Percentiles rank a stretch among this genome's conserved stretches.
These are phyloP conservation scores for Dipus sagitta DNA, from an alignment of 2,797 vertebrate species.

Conservation along the genomic window DNA sequence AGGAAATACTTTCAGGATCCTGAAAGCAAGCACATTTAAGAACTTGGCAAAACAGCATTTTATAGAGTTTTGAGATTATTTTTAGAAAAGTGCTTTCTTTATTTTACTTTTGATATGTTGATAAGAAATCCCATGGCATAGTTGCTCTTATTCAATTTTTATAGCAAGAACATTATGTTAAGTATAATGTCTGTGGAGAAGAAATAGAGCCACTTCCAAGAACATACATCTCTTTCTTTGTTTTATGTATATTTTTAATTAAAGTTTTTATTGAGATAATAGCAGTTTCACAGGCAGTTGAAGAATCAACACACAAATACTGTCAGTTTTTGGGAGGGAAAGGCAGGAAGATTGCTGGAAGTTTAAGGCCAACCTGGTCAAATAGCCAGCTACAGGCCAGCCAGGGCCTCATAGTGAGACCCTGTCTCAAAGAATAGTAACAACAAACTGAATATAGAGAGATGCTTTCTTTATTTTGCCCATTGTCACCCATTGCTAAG, in stretches of 20 bases:
- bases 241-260: not conserved
- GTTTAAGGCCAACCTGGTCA: not conserved
- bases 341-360: not conserved
- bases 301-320: constrained; percentile 10
- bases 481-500: not conserved
- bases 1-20: constrained; percentile 53
- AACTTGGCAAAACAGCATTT: not conserved
- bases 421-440: not conserved
- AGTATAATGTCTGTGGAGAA: not conserved
- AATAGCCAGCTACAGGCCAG: not conserved
- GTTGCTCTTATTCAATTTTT: constrained; percentile 48
- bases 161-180: constrained; percentile 43
- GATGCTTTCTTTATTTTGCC: not conserved
- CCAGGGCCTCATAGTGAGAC: too few relatives aligned
- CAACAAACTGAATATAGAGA: not conserved
- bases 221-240: not conserved
- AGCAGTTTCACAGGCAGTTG: not conserved
- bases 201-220: not conserved
- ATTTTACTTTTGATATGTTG: constrained; percentile 48
- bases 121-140: constrained; percentile 17
- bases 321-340: not conserved
- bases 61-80: constrained; percentile 44
- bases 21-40: constrained; percentile 33
- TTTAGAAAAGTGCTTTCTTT: not conserved
- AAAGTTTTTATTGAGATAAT: not conserved